These are phyloP conservation scores for Falco concolor DNA, from an alignment of 2,797 vertebrate species.

Conservation along the genomic window DNA sequence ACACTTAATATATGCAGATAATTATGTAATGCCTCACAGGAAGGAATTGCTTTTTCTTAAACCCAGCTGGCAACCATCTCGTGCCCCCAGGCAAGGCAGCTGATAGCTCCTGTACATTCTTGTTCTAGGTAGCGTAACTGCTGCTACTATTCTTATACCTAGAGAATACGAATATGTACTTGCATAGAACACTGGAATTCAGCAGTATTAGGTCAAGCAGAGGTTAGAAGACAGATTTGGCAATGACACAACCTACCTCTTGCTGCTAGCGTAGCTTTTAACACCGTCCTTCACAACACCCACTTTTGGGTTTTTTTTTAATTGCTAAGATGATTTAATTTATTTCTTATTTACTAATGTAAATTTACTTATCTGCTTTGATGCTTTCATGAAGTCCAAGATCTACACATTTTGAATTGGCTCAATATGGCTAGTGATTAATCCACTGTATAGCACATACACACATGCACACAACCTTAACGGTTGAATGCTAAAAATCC, in stretches of 20 bases:
- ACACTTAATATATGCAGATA: background rate
- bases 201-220: conserved; percentile 17
- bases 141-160: conserved; percentile 41
- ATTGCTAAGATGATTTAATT: background rate
- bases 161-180: background rate
- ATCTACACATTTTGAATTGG: background rate
- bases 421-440: background rate
- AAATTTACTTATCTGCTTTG: background rate
- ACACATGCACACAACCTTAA: background rate
- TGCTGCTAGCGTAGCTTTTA: background rate
- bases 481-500: background rate
- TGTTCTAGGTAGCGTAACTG: conserved; percentile 10
- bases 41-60: conserved; percentile 9
- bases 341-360: background rate
- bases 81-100: conserved; percentile 28
- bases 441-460: background rate
- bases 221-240: background rate
- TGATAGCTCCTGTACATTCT: conserved; percentile 30
- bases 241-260: background rate
- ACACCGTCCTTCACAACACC: background rate
- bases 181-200: conserved; percentile 6
- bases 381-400: background rate
- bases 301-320: background rate
- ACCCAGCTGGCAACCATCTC: background rate
- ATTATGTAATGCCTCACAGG: conserved; percentile 34